phyloP scores from a whole-genome alignment of 2,113 vertebrate genomes.

The Heterocephalus glaber region DNA sequence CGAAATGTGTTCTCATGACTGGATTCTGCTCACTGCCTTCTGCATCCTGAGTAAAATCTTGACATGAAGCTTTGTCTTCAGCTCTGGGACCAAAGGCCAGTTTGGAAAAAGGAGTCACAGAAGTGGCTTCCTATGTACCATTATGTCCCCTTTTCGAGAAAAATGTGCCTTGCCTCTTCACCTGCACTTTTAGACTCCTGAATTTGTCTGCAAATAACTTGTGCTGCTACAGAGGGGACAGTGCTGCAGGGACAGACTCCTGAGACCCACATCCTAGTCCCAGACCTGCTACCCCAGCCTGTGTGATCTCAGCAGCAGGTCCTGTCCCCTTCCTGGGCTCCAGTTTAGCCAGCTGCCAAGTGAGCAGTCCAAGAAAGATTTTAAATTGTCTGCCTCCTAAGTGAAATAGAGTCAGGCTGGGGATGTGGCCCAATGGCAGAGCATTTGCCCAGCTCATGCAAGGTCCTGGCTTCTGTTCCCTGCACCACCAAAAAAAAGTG shows the following conservation, averaged over 20 bases:
- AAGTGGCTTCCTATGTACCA: too few species aligned
- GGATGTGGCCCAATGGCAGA: too few species aligned
- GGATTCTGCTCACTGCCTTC: not conserved
- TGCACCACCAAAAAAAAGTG: too few species aligned
- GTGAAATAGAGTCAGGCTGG: not conserved
- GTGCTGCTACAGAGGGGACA: not conserved
- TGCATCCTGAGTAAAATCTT: not conserved
- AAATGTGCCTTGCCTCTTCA: too few species aligned
- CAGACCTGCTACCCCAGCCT: too few species aligned
- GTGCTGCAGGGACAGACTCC: not conserved
- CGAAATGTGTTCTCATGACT: fast-evolving
- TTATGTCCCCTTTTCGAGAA: not conserved
- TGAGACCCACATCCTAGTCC: too few species aligned
- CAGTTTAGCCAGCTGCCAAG: not conserved
- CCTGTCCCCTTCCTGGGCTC: not conserved
- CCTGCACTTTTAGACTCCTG: not conserved
- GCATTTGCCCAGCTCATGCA: not conserved
- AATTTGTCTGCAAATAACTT: not conserved
- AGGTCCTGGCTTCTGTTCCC: not conserved
- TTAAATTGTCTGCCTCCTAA: not conserved
- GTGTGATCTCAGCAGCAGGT: not conserved
- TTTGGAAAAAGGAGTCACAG: not conserved
- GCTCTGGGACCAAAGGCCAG: not conserved
- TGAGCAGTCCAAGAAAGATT: not conserved
- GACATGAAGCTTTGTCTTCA: not conserved